Evolutionary conservation across 2,888 invertebrate species (phyloP).

Genomic region (Parnassius orleans): DNA sequence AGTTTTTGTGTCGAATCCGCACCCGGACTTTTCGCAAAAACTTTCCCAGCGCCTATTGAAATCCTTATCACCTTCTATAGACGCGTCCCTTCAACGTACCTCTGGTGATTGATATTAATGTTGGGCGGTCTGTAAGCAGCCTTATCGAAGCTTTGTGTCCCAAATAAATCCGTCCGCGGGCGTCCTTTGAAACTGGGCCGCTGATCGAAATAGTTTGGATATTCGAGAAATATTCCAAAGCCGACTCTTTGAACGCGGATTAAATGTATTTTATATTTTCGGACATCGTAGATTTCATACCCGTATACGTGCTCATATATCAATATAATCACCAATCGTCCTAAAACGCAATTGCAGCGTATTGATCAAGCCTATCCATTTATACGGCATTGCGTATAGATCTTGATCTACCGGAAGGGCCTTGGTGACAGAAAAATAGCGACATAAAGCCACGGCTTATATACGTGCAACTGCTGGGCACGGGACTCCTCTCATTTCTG

Average conservation of each 20-base stretch:
- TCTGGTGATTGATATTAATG: slow-evolving; percentile 73
- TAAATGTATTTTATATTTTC: neutral
- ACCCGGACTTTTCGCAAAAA: slow-evolving; percentile 41
- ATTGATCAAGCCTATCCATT: no score
- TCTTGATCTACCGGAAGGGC: no score
- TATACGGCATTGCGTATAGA: no score
- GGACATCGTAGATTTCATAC: no score
- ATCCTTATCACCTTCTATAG: slow-evolving; percentile 58
- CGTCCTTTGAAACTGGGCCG: slow-evolving; percentile 45
- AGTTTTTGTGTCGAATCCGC: slow-evolving; percentile 32
- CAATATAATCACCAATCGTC: no score
- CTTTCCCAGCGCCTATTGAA: slow-evolving; percentile 53
- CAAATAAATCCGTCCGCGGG: slow-evolving; percentile 43
- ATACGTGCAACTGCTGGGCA: no score
- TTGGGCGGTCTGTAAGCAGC: slow-evolving; percentile 44
- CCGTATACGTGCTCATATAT: no score
- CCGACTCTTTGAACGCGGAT: slow-evolving; percentile 13
- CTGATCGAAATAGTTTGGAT: slow-evolving; percentile 40
- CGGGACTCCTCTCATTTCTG: no score
- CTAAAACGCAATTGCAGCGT: no score
- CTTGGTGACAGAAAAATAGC: no score
- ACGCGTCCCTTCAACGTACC: slow-evolving; percentile 41
- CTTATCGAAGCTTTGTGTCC: slow-evolving; percentile 62
- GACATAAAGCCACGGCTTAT: no score
- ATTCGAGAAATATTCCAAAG: slow-evolving; percentile 9